Base-by-base conservation (phyloP, 2,888 invertebrate genomes). In the Caenorhabditis afra region DNA sequence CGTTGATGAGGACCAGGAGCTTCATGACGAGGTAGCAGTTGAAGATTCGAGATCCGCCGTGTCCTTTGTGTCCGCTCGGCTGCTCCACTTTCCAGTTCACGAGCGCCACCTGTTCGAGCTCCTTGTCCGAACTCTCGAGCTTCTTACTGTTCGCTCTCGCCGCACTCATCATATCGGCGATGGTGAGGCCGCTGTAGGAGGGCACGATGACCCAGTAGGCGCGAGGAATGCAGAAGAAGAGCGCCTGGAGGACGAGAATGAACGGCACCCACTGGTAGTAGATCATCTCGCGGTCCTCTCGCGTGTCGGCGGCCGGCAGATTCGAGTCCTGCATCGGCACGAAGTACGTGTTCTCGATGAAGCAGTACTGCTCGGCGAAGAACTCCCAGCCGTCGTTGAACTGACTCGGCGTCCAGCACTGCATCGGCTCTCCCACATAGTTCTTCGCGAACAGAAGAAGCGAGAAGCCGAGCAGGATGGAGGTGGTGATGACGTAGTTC, bases 291-390 rank as follows among this genome's bases (percentile, higher is more conserved):
- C 50, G 65, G 12, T 58, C 70, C 57, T 86, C 84, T 58, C 87
- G 58, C 4, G 82, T 81, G n/a, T 78, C 59, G 0, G 58, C 75
- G 11, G 64, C 62, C 16, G 86, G 84, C 3, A 84, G 62, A 45
- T 76, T 79, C 22, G 81, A 66, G 22, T 84, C 80, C 20, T 83
- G 83, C 80, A 83, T 80, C 44, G 86, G 81, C 29, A 87, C 83
- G 57, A 86, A 89, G 78, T 92, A 92, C 8, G 92, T 92, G 87
- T 91, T 92, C 67, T 91, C 91, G 47, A 92, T 91, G 90, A 92
- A 91, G 87, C 92, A 92, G 65, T 92, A 92, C 84, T 91, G 91
- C 81, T 92, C 91, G 39, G 91, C 90, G 86, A 91, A 92, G 61
- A 91, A 90, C 79, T 91, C 91, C 91, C 92, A 92, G 53, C 90